Evolutionary conservation across 2,797 vertebrate genomes (phyloP).

Genomic region (Hypotaenidia philippensis): DNA sequence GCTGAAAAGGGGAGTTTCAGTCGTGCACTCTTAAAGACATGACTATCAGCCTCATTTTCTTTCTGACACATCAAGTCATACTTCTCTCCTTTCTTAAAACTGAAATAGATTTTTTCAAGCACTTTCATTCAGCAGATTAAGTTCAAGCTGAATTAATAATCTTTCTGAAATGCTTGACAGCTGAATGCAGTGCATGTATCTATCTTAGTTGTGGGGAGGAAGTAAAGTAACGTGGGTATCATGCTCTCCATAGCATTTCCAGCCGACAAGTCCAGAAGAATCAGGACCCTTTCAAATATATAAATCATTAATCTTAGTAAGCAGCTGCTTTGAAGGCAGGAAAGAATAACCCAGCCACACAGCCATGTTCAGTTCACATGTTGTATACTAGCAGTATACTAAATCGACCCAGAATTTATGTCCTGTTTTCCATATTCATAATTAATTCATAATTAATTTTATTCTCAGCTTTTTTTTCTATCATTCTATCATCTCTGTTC

Average conservation of each 20-base stretch:
- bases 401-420: background rate
- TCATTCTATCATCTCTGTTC: background rate
- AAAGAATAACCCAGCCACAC: background rate
- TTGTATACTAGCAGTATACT: background rate
- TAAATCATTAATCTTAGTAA: background rate
- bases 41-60: background rate
- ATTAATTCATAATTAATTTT: background rate
- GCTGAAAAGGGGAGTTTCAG: background rate
- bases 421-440: background rate
- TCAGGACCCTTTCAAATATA: background rate
- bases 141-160: background rate
- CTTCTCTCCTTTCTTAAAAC: background rate
- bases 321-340: background rate
- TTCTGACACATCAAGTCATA: background rate
- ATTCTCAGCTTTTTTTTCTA: background rate
- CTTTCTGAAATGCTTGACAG: background rate
- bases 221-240: background rate
- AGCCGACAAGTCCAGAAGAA: background rate
- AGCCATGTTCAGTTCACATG: background rate
- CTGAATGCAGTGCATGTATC: background rate
- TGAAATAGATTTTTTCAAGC: background rate
- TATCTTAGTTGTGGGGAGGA: background rate
- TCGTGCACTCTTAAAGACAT: background rate
- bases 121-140: slow-evolving; percentile 24
- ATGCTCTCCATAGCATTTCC: background rate